These are phyloP conservation scores for Drosophila pallidifrons DNA, from an alignment of 1,140 invertebrate species.

Conservation along the genomic window DNA sequence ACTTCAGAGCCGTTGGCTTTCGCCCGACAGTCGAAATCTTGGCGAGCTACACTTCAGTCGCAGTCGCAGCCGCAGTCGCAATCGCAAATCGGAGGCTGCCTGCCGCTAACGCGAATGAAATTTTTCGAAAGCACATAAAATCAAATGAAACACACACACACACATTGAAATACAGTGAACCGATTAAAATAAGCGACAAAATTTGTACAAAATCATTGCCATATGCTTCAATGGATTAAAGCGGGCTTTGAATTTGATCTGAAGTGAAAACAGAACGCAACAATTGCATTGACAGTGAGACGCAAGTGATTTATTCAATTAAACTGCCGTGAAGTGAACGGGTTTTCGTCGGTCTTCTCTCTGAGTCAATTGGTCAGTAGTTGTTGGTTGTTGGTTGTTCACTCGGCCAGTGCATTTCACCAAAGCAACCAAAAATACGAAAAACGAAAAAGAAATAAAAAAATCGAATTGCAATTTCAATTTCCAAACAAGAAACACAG, in stretches of 20 bases:
- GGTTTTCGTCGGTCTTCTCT: constrained; percentile 47
- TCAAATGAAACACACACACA: constrained; percentile 16
- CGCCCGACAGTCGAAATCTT: constrained; percentile 71
- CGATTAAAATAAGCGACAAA: constrained; percentile 57
- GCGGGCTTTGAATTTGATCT: constrained; percentile 30
- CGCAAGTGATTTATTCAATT: constrained; percentile 60
- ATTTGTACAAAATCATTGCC: constrained; percentile 46
- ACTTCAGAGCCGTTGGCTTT: constrained; percentile 59
- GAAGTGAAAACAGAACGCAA: constrained; percentile 57
- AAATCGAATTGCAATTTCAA: constrained; percentile 65
- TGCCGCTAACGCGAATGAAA: constrained; percentile 8
- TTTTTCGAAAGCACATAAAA: constrained; percentile 40
- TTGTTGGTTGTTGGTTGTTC: constrained; percentile 2
- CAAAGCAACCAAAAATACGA: constrained; percentile 38
- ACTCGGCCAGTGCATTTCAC: constrained; percentile 62
- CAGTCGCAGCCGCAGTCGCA: constrained; percentile 38
- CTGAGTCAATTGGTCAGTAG: constrained; percentile 26
- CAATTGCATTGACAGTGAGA: constrained; percentile 65
- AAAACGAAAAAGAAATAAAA: constrained; percentile 43
- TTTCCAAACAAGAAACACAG: constrained; percentile 56
- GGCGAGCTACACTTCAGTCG: constrained; percentile 68
- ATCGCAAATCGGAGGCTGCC: constrained; percentile 40
- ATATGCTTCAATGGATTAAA: constrained; percentile 39
- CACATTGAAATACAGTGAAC: too few relatives aligned
- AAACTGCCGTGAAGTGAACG: constrained; percentile 61